Percentiles rank a stretch among this genome's conserved stretches.
phyloP scores from a whole-genome alignment of 2,888 invertebrate genomes.

The Spicauda simplicius region DNA sequence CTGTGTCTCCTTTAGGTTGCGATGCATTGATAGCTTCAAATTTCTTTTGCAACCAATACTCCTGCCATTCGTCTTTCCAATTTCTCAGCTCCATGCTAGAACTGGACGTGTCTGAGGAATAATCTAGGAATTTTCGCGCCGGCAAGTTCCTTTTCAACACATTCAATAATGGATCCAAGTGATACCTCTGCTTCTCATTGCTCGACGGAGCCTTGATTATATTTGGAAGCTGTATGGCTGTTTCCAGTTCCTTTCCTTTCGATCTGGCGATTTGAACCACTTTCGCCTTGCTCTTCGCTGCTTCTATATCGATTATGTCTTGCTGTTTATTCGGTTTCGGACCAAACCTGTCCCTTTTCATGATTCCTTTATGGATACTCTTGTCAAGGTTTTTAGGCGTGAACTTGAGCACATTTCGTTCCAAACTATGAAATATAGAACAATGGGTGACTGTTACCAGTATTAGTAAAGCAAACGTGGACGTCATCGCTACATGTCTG shows the following conservation, averaged over 20 bases:
- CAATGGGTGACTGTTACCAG: constrained; percentile 10
- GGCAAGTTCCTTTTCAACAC: constrained; percentile 38
- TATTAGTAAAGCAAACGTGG: constrained; percentile 7
- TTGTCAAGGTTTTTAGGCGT: constrained; percentile 12
- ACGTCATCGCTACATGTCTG: constrained; percentile 25
- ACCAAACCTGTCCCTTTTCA: background rate
- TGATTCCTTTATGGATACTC: background rate
- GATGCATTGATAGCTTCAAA: constrained; percentile 56
- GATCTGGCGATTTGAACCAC: constrained; percentile 10
- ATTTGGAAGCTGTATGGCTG: background rate
- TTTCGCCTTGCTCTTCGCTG: constrained; percentile 15
- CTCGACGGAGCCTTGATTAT: background rate
- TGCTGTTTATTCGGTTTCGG: constrained; percentile 1
- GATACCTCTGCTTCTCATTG: constrained; percentile 41
- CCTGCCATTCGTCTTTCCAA: constrained; percentile 54
- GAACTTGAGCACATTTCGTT: constrained; percentile 16
- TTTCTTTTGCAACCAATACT: constrained; percentile 51
- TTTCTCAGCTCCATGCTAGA: constrained; percentile 49
- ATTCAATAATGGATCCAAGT: constrained; percentile 59
- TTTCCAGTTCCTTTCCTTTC: constrained; percentile 12
- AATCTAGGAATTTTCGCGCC: background rate
- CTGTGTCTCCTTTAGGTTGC: constrained; percentile 53
- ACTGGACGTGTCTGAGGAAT: constrained; percentile 43
- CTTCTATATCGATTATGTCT: constrained; percentile 22
- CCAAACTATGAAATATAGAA: background rate